Evolutionary conservation across 2,888 invertebrate genomes (phyloP).

Genomic region (Philonicus albiceps): DNA sequence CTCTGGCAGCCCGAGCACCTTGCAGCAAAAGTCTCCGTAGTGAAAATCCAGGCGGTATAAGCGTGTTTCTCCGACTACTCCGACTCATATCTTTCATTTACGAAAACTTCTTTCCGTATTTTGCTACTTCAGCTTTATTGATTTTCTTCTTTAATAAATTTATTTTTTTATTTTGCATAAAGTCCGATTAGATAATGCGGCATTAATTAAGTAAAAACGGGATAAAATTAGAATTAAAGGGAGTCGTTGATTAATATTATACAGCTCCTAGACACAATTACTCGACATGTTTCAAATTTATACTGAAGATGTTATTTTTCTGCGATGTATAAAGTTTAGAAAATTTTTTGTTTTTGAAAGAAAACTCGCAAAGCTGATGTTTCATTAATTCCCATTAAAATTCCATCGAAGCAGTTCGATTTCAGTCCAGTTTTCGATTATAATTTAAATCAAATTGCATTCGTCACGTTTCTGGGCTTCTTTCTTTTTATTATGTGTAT

Average conservation of each 20-base stretch:
- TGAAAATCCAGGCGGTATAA: conserved; percentile 51
- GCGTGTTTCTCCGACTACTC: conserved; percentile 50
- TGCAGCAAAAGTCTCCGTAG: conserved; percentile 52
- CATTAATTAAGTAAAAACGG: background rate
- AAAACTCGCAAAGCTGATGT: background rate
- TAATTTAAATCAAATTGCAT: background rate
- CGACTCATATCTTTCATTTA: conserved; percentile 47
- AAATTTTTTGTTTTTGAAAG: background rate
- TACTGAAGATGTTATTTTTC: background rate
- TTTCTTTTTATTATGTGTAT: background rate
- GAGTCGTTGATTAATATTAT: background rate
- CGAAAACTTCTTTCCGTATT: background rate
- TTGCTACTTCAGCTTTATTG: background rate
- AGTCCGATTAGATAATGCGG: background rate
- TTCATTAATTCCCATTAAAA: background rate
- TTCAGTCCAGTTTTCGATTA: background rate
- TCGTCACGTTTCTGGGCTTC: background rate
- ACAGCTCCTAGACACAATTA: background rate
- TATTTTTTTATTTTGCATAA: background rate
- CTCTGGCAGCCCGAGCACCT: conserved; percentile 51
- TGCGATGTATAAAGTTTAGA: background rate
- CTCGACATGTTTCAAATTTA: background rate
- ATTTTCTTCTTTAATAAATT: background rate
- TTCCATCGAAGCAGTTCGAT: background rate
- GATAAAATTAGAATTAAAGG: background rate